Base-by-base conservation (phyloP, 2,888 invertebrate genomes). In the Eulithis testata region DNA sequence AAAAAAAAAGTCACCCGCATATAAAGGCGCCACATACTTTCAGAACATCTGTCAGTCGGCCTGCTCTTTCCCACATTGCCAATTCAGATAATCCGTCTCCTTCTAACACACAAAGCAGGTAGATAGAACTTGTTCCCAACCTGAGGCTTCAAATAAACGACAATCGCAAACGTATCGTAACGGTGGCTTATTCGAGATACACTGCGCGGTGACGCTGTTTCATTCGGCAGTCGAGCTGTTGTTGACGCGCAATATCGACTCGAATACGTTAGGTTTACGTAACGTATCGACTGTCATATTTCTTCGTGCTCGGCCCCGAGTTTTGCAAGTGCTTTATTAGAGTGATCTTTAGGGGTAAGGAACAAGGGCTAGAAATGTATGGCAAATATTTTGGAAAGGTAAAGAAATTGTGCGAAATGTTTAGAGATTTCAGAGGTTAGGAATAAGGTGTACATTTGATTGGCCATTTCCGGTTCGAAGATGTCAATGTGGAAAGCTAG, bases 1-100 rank as follows among this genome's bases (percentile, higher is more conserved):
- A 85, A n/a, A n/a, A 73, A 85, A 86, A 84, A 83, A 81, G 76
- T 74, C 82, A 80, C 91, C 88, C 89, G 88, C 91, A 90, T 88
- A 84, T 88, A 85, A 84, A 84, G 77, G 81, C 81, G 83, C 74
- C 76, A 72, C 76, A 79, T 79, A 81, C 84, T 82, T 82, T 80
- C 77, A 68, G 86, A 90, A 89, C 91, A 90, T 90, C 90, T 90
- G 90, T 88, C 91, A 63, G 56, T 63, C 73, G 66, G 54, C 69
- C 75, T 40, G 72, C 68, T 57, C 61, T 21, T 58, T 63, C 70
- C 31, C 59, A 65, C 71, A 50, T 37, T 11, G 3, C 4, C 9
- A 47, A 37, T 9, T 40, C 3, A 11, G 63, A 63, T 76, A 60
- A 3, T 9, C 65, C 44, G 21, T 84, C 81, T 67, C 77, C 14